Conservation (phyloP, 1,140 invertebrate species). For the Dreissena rostriformis region DNA sequence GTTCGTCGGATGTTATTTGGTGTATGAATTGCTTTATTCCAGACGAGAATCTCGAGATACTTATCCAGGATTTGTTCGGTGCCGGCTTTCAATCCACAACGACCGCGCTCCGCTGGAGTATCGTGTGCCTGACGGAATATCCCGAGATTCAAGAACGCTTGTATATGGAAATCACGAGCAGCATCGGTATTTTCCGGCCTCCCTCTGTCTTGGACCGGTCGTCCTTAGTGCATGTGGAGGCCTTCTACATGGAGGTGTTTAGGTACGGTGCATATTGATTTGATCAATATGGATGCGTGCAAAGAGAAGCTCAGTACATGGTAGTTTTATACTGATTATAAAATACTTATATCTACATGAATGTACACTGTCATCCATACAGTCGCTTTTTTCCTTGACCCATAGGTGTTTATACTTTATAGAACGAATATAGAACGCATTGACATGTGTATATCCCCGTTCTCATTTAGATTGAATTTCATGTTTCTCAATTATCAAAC, state of each 20-base stretch:
- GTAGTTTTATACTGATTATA: too few species aligned
- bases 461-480: too few species aligned
- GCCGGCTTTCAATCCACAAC: constrained; percentile 8
- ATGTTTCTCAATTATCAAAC: too few species aligned
- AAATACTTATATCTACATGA: too few species aligned
- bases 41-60: constrained; percentile 82
- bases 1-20: too few species aligned
- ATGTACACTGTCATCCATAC: too few species aligned
- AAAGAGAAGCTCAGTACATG: too few species aligned
- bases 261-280: constrained; percentile 8
- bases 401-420: too few species aligned
- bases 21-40: not conserved
- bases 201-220: constrained; percentile 26
- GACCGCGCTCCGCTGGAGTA: constrained; percentile 83
- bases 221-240: constrained; percentile 39
- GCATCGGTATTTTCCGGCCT: constrained; percentile 1
- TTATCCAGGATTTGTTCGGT: constrained; percentile 83
- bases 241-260: constrained; percentile 52
- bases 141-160: constrained; percentile 88
- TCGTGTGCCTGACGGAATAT: constrained; percentile 90
- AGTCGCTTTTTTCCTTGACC: too few species aligned
- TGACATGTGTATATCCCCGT: too few species aligned
- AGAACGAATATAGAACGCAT: too few species aligned
- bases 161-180: constrained; percentile 90
- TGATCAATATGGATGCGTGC: too few species aligned